phyloP scores from a whole-genome alignment of 1,140 invertebrate species.

The Octopus sinensis region DNA sequence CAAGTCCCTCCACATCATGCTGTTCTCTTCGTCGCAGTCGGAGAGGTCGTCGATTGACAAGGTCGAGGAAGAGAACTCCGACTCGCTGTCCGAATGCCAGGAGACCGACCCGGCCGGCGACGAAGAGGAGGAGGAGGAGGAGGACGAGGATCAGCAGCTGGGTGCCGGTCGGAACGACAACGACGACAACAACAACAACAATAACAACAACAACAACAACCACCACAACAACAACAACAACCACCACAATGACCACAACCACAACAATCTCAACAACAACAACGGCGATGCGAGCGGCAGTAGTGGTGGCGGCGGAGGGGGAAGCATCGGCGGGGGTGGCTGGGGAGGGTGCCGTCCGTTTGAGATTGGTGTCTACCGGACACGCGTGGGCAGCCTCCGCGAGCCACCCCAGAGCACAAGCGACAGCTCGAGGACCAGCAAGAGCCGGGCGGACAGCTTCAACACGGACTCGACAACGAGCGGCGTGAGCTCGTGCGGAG shows the following conservation, averaged over 20 bases:
- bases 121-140: background rate
- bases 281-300: conserved; percentile 28
- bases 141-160: background rate
- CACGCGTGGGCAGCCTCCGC: conserved; percentile 20
- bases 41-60: background rate
- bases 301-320: conserved; percentile 13
- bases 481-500: conserved; percentile 73
- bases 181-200: conserved; percentile 20
- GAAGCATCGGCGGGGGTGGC: background rate
- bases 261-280: conserved; percentile 30
- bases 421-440: conserved; percentile 47
- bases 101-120: background rate
- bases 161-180: conserved; percentile 21
- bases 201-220: conserved; percentile 22
- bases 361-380: conserved; percentile 10
- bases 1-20: background rate
- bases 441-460: conserved; percentile 58
- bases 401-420: conserved; percentile 43
- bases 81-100: background rate
- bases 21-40: background rate
- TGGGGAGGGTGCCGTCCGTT: conserved; percentile 9
- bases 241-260: too few relatives aligned
- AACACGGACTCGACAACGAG: conserved; percentile 71
- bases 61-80: conserved; percentile 8
- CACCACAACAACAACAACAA: too few relatives aligned